Evolutionary conservation across 1,140 invertebrate species (phyloP), one percentile per base, ranked within the genome.

Genomic region (Polypedilum pembai): DNA sequence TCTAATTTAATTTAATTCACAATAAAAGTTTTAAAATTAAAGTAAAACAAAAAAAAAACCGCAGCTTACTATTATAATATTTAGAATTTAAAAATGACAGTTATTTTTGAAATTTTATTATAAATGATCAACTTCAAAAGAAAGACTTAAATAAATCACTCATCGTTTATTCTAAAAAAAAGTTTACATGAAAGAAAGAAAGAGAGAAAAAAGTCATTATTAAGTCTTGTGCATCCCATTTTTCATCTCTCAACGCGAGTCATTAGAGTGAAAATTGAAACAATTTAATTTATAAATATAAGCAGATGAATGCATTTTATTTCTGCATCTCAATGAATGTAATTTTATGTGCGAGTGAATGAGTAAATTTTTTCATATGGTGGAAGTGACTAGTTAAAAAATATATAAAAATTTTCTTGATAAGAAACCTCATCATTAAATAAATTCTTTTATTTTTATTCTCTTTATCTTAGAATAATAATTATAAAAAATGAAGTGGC

Each of bases 401-500:
- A 12, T 56, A 56, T 56, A 10, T 45, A 45, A 10, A 3, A 10
- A 10, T 45, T 45, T 45, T 45, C 4, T n/a, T 56, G 45, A 56
- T 56, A 56, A 56, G 45, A 56, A 56, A 56, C 12, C n/a, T 33
- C 24, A 33, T 33, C 24, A 33, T 33, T 33, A 33, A 56, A 56
- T 12, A 56, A n/a, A 45, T 45, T 45, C 8, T 45, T 45, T 56
- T 12, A n/a, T 12, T n/a, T 15, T 15, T 12, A 56, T 56, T 56
- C n/a, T 45, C 8, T 45, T 45, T 56, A 56, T 56, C n/a, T 56
- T 12, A 12, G 4, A 8, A n/a, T n/a, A n/a, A n/a, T 4, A 56
- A 56, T 56, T n/a, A 56, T 3, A 45, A n/a, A 56, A 56, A 18
- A 69, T 80, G 8, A 76, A 76, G 76, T 77, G 74, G 72, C 76